Conservation (phyloP, 2,113 vertebrate genomes). For the Sinocyclocheilus anophthalmus region DNA sequence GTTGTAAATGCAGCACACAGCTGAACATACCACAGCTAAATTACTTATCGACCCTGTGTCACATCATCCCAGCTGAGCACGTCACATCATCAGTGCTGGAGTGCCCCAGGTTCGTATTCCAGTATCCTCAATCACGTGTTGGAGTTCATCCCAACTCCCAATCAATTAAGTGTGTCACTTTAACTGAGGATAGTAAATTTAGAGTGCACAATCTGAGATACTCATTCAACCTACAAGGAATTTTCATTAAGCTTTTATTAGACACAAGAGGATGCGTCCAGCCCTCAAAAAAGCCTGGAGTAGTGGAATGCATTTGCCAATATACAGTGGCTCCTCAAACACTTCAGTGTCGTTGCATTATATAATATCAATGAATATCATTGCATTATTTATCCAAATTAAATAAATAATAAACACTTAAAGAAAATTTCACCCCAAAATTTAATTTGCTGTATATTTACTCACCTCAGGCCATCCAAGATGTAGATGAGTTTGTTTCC, state of each 20-base stretch:
- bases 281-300: background rate
- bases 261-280: background rate
- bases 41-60: slow-evolving; percentile 37
- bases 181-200: background rate
- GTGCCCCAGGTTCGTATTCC: slow-evolving; percentile 3
- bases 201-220: slow-evolving; percentile 12
- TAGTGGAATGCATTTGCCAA: background rate
- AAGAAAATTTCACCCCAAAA: too few species aligned
- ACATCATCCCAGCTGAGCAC: slow-evolving; percentile 23
- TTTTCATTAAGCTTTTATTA: slow-evolving; percentile 32
- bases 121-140: background rate
- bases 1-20: slow-evolving; percentile 29
- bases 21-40: slow-evolving; percentile 29
- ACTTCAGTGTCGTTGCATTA: background rate
- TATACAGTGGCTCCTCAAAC: background rate
- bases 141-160: slow-evolving; percentile 27
- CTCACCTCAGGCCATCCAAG: too few species aligned
- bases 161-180: slow-evolving; percentile 38
- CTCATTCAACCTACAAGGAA: slow-evolving; percentile 18
- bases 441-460: too few species aligned
- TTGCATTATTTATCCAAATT: background rate
- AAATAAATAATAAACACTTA: too few species aligned
- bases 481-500: too few species aligned
- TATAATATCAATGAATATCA: background rate
- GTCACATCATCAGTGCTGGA: slow-evolving; percentile 13